These are phyloP conservation scores for Pecten maximus DNA, from an alignment of 2,888 invertebrate genomes.

Conservation along the genomic window DNA sequence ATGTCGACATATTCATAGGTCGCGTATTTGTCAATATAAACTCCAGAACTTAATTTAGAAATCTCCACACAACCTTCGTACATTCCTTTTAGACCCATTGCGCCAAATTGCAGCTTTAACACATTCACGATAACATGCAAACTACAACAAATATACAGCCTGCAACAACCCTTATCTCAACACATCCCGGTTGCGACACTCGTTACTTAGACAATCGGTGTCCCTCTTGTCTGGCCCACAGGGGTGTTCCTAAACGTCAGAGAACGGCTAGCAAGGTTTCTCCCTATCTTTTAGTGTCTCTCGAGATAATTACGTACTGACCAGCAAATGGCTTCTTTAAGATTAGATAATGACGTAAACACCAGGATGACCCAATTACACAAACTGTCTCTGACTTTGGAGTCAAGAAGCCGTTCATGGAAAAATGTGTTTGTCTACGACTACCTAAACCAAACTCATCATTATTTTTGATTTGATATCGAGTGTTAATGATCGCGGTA, in stretches of 20 bases:
- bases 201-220: too few relatives aligned
- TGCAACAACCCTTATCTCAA: too few relatives aligned
- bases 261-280: not conserved
- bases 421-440: not conserved
- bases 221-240: not conserved
- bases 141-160: too few relatives aligned
- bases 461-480: not conserved
- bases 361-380: not conserved
- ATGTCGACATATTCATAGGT: too few relatives aligned
- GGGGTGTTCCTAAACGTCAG: not conserved
- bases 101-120: too few relatives aligned
- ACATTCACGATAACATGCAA: too few relatives aligned
- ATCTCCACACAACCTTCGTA: too few relatives aligned
- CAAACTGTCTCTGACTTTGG: not conserved
- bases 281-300: not conserved
- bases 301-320: constrained; percentile 12
- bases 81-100: too few relatives aligned
- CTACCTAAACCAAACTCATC: not conserved
- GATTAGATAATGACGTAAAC: not conserved
- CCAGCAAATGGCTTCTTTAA: constrained; percentile 9
- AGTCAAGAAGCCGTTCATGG: not conserved
- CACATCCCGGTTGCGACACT: too few relatives aligned
- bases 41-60: too few relatives aligned
- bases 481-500: not conserved
- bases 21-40: too few relatives aligned